Percentiles rank a stretch among this genome's conserved stretches.
These are phyloP conservation scores for Chymomyza caudatula DNA, from an alignment of 2,888 invertebrate genomes.

Conservation along the genomic window DNA sequence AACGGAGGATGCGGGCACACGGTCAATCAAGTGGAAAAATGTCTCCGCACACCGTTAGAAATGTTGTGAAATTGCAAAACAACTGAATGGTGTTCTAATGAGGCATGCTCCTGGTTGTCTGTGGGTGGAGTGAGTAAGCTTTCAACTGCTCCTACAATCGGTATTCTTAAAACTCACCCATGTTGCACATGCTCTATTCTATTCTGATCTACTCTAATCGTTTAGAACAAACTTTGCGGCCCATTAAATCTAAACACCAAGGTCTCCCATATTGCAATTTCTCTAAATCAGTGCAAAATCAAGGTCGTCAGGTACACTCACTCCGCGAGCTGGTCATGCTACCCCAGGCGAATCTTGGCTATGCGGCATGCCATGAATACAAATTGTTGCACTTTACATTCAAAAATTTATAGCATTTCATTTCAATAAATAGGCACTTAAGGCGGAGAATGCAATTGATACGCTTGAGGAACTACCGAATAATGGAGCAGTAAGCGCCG, in stretches of 20 bases:
- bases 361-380: slow-evolving; percentile 57
- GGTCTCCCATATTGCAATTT: slow-evolving; percentile 26
- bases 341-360: slow-evolving; percentile 42
- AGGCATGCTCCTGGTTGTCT: slow-evolving; percentile 59
- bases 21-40: slow-evolving; percentile 68
- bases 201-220: not conserved
- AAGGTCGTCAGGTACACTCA: slow-evolving; percentile 41
- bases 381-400: slow-evolving; percentile 62
- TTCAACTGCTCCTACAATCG: not conserved
- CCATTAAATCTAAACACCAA: not conserved
- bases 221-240: not conserved
- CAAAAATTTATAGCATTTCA: slow-evolving; percentile 54
- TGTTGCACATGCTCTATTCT: too few relatives aligned
- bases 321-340: slow-evolving; percentile 32
- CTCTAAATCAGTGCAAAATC: slow-evolving; percentile 63
- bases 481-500: slow-evolving; percentile 11
- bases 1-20: slow-evolving; percentile 42
- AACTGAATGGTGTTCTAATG: slow-evolving; percentile 70
- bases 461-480: not conserved
- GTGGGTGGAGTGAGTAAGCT: not conserved
- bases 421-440: slow-evolving; percentile 56
- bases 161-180: too few relatives aligned
- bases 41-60: slow-evolving; percentile 70
- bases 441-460: slow-evolving; percentile 38
- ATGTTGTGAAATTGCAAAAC: slow-evolving; percentile 67